Evolutionary conservation across 2,113 vertebrate species (phyloP).

Genomic region (Xenopus tropicalis): DNA sequence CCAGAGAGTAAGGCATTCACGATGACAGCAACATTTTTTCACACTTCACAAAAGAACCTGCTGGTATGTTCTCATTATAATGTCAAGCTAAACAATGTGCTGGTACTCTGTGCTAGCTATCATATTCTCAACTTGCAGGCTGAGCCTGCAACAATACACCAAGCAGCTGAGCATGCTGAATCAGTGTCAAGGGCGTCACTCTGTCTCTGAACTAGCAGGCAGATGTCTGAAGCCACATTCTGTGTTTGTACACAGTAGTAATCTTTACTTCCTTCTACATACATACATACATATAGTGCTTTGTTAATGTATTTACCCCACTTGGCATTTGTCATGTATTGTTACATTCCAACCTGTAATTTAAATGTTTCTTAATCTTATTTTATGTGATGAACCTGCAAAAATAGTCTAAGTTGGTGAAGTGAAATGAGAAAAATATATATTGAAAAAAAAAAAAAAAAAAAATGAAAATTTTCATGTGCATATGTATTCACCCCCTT

Average conservation of each 20-base stretch:
- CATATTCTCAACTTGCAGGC: slow-evolving; percentile 40
- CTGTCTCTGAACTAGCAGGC: slow-evolving; percentile 32
- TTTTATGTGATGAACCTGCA: no score
- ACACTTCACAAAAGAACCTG: slow-evolving; percentile 47
- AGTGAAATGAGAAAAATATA: no score
- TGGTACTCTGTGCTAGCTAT: background rate
- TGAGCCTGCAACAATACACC: slow-evolving; percentile 47
- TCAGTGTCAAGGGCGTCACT: slow-evolving; percentile 40
- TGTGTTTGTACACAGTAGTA: background rate
- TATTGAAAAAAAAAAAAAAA: no score
- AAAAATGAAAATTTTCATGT: no score
- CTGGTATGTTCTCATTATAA: slow-evolving; percentile 35
- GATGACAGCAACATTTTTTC: slow-evolving; percentile 48
- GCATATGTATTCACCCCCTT: no score
- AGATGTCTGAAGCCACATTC: background rate
- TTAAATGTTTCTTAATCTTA: no score
- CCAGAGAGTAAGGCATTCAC: background rate
- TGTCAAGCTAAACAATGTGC: slow-evolving; percentile 48
- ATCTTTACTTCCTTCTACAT: no score
- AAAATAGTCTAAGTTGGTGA: no score
- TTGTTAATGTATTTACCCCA: no score
- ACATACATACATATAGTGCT: no score
- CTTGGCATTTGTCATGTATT: no score
- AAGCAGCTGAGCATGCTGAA: slow-evolving; percentile 46
- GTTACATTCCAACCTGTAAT: no score